Evolutionary conservation across 2,113 vertebrate species (phyloP).

Genomic region (human (Homo sapiens)): DNA sequence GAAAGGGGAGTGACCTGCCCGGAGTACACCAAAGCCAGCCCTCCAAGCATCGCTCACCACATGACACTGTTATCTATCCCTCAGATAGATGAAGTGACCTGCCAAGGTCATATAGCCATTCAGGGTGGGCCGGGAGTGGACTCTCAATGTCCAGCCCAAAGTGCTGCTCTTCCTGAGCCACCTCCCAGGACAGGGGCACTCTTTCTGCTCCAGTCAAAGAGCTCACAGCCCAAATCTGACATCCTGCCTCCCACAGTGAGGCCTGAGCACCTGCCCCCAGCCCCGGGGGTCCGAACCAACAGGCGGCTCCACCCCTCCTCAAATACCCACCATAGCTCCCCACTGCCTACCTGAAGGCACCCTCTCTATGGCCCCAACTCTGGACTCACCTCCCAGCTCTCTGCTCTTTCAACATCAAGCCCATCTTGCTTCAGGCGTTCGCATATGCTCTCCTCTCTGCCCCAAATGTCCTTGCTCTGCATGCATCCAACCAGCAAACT

Average conservation of each 20-base stretch:
- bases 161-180: neutral
- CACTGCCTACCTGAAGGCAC: neutral
- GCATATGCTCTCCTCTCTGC: neutral
- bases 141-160: neutral
- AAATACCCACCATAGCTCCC: neutral
- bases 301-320: neutral
- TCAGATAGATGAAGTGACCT: neutral
- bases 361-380: accelerated
- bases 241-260: neutral
- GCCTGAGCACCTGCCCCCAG: neutral
- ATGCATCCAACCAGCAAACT: neutral
- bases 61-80: neutral
- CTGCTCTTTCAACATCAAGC: neutral
- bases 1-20: too few species aligned
- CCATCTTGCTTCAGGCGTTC: neutral
- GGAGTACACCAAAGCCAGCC: neutral
- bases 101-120: neutral
- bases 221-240: neutral
- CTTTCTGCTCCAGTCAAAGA: neutral
- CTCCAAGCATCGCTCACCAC: neutral
- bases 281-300: too few species aligned
- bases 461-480: neutral
- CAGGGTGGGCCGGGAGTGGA: neutral
- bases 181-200: neutral
- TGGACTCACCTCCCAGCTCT: neutral